These are phyloP conservation scores for Maniola hyperantus DNA, from an alignment of 2,888 invertebrate species.

Conservation along the genomic window DNA sequence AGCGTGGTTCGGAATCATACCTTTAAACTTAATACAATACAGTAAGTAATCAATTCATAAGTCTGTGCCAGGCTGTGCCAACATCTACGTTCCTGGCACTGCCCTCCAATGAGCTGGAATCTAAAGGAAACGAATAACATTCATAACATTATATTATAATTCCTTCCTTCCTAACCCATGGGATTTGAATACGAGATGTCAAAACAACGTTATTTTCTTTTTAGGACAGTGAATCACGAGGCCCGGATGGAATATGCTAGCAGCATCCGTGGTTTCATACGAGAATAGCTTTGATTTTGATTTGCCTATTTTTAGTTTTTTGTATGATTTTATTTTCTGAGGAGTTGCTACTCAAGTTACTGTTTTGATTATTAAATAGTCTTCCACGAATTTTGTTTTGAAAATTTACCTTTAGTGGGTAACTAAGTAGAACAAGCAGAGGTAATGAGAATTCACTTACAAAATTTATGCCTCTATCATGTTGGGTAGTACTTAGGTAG, in stretches of 20 bases:
- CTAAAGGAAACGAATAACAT: conserved; percentile 11
- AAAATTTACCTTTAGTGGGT: neutral
- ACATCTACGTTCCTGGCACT: conserved; percentile 42
- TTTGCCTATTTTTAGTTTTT: neutral
- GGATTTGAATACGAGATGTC: conserved; percentile 21
- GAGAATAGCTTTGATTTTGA: conserved; percentile 18
- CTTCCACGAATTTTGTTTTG: neutral
- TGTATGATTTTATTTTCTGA: neutral
- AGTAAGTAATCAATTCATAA: conserved; percentile 10
- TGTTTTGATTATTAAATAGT: neutral
- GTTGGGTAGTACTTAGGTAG: neutral
- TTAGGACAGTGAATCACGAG: conserved; percentile 21
- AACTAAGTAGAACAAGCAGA: too few relatives aligned
- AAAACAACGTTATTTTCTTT: conserved; percentile 23
- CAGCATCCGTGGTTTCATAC: conserved; percentile 19
- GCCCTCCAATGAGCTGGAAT: conserved; percentile 9
- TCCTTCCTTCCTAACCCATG: conserved; percentile 12
- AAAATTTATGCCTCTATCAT: neutral
- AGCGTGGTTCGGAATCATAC: too few relatives aligned
- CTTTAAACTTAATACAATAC: neutral
- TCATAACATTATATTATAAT: conserved; percentile 1
- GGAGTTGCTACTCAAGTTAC: neutral
- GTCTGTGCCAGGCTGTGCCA: conserved; percentile 46
- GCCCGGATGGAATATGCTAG: conserved; percentile 24
- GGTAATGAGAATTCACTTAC: neutral